Evolutionary conservation across 2,113 vertebrate species (phyloP).

Genomic region (Actenoides hombroni): DNA sequence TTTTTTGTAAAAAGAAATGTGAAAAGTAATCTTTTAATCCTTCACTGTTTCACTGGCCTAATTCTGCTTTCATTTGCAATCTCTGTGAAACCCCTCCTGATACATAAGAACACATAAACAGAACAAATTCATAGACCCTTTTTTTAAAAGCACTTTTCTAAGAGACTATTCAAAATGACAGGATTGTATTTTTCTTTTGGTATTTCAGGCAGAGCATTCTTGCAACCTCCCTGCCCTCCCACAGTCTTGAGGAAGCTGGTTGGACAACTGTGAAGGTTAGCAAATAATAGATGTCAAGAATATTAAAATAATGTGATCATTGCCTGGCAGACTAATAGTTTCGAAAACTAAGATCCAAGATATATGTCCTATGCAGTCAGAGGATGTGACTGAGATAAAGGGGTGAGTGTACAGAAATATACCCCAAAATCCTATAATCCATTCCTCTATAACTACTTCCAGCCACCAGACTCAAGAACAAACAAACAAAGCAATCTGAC

Average conservation of each 20-base stretch:
- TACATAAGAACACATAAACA: neutral
- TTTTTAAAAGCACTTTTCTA: neutral
- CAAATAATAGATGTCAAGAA: neutral
- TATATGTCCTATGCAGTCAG: neutral
- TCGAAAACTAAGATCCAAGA: neutral
- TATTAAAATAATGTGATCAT: neutral
- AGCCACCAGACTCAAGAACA: neutral
- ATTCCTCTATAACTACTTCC: slow-evolving; percentile 27
- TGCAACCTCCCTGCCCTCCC: neutral
- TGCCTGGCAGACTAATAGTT: neutral
- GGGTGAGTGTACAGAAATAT: neutral
- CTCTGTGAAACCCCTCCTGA: neutral
- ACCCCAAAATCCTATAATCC: slow-evolving; percentile 1
- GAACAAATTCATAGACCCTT: accelerated
- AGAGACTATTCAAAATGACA: neutral
- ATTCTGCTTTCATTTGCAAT: neutral
- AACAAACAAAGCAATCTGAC: slow-evolving; percentile 49
- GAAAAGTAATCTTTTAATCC: neutral
- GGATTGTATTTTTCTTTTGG: neutral
- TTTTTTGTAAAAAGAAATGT: neutral
- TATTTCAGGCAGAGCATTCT: neutral
- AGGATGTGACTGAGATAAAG: neutral
- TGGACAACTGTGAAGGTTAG: neutral
- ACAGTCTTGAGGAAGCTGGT: neutral
- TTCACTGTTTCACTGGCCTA: neutral